Conservation (phyloP, 2,888 invertebrate genomes). For the Agapostemon virescens region DNA sequence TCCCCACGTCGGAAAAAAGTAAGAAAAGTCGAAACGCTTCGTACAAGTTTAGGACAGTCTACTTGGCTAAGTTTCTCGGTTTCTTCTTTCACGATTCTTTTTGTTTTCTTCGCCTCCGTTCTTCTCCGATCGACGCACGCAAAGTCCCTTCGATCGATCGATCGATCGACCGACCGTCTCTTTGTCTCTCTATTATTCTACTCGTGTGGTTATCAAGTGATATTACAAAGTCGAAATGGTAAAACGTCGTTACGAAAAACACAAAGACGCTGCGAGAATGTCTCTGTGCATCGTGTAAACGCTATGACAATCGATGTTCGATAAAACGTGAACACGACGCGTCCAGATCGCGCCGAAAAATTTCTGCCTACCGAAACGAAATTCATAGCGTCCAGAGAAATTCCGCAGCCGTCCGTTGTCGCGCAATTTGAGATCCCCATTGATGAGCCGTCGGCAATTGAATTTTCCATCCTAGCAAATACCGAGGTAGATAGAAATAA, state of each 20-base stretch:
- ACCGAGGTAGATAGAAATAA: background rate
- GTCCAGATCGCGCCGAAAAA: background rate
- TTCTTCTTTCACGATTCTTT: background rate
- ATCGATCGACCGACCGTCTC: background rate
- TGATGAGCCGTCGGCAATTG: background rate
- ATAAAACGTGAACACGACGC: slow-evolving; percentile 19
- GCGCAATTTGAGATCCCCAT: background rate
- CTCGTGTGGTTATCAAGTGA: slow-evolving; percentile 32
- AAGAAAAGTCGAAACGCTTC: slow-evolving; percentile 68
- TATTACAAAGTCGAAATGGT: slow-evolving; percentile 56
- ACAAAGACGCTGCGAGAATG: slow-evolving; percentile 47
- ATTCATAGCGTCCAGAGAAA: background rate
- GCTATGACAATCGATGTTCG: slow-evolving; percentile 36
- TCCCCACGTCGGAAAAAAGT: slow-evolving; percentile 64
- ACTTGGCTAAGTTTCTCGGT: slow-evolving; percentile 42
- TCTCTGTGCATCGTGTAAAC: slow-evolving; percentile 34
- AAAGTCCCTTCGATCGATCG: background rate
- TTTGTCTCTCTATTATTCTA: background rate
- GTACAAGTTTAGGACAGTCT: slow-evolving; percentile 61
- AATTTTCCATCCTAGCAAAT: background rate
- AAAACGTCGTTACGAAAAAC: slow-evolving; percentile 31
- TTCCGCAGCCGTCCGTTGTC: background rate
- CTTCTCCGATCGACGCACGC: background rate
- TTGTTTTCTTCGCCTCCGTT: background rate
- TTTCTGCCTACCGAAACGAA: background rate